Conservation (phyloP, 92 coral and sea anemone species). For the Plumapathes pennacea region DNA sequence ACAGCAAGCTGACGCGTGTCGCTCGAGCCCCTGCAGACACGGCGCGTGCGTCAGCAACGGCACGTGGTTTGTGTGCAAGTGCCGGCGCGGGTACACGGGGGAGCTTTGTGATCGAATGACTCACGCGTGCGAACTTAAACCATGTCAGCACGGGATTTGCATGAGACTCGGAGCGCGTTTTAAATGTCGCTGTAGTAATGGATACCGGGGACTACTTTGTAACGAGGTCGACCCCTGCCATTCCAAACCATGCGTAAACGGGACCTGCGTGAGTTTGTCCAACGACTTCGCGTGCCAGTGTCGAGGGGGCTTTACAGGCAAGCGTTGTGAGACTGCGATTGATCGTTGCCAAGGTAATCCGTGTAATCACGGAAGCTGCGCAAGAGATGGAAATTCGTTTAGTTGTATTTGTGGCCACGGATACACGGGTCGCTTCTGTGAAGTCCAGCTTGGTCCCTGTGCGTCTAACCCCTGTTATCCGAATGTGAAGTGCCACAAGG, state of each 20-base stretch:
- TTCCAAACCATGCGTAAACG: slow-evolving; percentile 42
- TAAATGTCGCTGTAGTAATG: slow-evolving; percentile 55
- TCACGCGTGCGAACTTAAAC: slow-evolving; percentile 48
- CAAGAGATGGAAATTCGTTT: slow-evolving; percentile 5
- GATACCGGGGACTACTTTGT: slow-evolving; percentile 34
- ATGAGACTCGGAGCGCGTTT: slow-evolving; percentile 5
- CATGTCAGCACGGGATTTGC: slow-evolving; percentile 69
- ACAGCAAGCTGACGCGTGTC: slow-evolving; percentile 55
- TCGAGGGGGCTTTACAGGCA: slow-evolving; percentile 41
- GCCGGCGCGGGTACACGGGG: slow-evolving; percentile 58
- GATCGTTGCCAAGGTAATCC: slow-evolving; percentile 44
- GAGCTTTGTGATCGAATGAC: slow-evolving; percentile 31
- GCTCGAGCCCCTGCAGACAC: slow-evolving; percentile 65
- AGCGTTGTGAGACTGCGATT: slow-evolving; percentile 38
- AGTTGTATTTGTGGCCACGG: slow-evolving; percentile 46
- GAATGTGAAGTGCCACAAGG: slow-evolving; percentile 41
- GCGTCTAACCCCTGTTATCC: slow-evolving; percentile 61
- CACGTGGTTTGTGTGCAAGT: slow-evolving; percentile 47
- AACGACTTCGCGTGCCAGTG: slow-evolving; percentile 10
- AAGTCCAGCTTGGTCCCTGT: slow-evolving; percentile 24
- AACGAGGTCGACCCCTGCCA: slow-evolving; percentile 41
- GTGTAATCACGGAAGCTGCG: slow-evolving; percentile 32
- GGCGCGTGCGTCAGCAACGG: slow-evolving; percentile 52
- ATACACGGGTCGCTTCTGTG: slow-evolving; percentile 31
- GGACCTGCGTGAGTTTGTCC: slow-evolving; percentile 22